Evolutionary conservation across 2,888 invertebrate species (phyloP), one percentile per base, ranked within the genome.

Genomic region (Cephonodes hylas): DNA sequence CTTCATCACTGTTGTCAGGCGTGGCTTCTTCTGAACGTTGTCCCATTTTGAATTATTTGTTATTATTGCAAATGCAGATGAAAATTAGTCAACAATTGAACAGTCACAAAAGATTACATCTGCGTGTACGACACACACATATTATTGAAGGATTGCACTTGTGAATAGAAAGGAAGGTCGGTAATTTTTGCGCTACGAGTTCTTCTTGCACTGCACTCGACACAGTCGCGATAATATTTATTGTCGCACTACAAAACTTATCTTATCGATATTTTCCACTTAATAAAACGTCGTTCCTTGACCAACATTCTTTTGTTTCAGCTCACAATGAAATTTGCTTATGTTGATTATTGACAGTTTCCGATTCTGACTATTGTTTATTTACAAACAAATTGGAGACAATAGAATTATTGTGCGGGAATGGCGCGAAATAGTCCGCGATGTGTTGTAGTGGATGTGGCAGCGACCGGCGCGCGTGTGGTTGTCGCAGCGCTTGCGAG

Each of bases 221-320:
- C 63, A 68, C 72, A 66, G 69, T 69, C 73, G 72, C 79, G 84
- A 88, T 86, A 85, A 83, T 75, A 73, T 74, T 70, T 77, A 81
- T 76, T 79, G 72, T 75, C 66, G 68, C 72, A 71, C 66, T 73
- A 68, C 69, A 72, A 68, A 66, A 72, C 74, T 83, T 85, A 88
- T 89, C 89, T 91, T 89, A 89, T 89, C 76, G 79, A 80, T 79
- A 80, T 83, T 86, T 83, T 84, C 78, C 83, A 84, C 84, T 84
- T 81, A 72, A 78, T 75, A 74, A 74, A 73, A 68, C 71, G 66
- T 74, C 71, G 67, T 76, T 79, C 74, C 81, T 85, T 81, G 79
- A 81, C 77, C 78, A 82, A 79, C 65, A 80, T 83, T 83, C 76
- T 81, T 86, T 84, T 79, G 81, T 80, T 74, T 72, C 13, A 53